These are phyloP conservation scores for Alces alces DNA, from an alignment of 2,113 vertebrate species.

Conservation along the genomic window DNA sequence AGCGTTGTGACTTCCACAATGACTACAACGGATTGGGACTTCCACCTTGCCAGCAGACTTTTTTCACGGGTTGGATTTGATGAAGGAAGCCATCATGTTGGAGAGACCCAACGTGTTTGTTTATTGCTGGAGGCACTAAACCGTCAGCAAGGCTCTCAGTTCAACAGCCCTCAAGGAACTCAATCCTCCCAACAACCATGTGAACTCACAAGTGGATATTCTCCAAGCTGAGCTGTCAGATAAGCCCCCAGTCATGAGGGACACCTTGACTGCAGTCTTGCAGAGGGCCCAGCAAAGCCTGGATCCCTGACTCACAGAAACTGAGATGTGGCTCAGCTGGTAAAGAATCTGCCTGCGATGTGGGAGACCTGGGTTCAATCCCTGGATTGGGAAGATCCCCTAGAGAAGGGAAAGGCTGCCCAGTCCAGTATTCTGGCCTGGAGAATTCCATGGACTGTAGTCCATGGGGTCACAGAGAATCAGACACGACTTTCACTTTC, in stretches of 20 bases:
- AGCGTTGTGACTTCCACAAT: background rate
- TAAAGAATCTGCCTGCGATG: background rate
- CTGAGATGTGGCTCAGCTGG: background rate
- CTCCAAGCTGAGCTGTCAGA: background rate
- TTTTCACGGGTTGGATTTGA: background rate
- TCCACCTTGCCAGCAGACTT: background rate
- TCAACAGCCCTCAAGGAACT: background rate
- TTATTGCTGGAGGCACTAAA: background rate
- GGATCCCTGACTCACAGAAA: background rate
- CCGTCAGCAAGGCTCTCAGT: background rate
- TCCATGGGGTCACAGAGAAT: background rate
- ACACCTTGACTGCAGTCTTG: background rate
- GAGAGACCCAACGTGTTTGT: background rate
- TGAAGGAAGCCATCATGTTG: background rate
- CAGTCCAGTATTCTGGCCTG: background rate
- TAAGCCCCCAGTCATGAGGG: background rate
- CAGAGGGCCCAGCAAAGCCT: background rate
- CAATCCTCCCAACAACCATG: accelerated
- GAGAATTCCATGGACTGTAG: background rate
- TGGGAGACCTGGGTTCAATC: background rate
- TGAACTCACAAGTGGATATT: background rate
- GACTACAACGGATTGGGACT: background rate
- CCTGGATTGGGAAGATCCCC: background rate
- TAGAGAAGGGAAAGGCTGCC: background rate
- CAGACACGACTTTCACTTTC: background rate